Percentiles rank a stretch among this genome's conserved stretches.
Evolutionary conservation across 2,113 vertebrate genomes (phyloP).

Genomic region (Mesitornis unicolor): DNA sequence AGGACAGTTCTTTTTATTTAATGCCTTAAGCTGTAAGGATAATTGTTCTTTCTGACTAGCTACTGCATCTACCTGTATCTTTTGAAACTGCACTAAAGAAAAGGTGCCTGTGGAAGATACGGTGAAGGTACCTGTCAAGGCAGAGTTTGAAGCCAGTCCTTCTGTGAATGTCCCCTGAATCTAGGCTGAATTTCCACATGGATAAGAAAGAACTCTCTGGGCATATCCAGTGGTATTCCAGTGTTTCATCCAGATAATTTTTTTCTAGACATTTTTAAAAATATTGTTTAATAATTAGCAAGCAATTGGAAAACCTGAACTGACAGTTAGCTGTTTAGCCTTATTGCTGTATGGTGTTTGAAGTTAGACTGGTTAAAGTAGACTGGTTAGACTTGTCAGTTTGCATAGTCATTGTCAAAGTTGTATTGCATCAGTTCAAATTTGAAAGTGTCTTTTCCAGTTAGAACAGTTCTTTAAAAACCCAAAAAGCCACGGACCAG

Average conservation of each 20-base stretch:
- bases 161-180: background rate
- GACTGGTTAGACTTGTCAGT: background rate
- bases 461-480: background rate
- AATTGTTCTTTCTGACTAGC: background rate
- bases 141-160: background rate
- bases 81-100: background rate
- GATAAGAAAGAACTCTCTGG: background rate
- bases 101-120: background rate
- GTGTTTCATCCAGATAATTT: background rate
- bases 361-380: background rate
- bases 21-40: background rate
- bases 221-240: background rate
- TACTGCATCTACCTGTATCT: background rate
- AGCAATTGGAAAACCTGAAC: background rate
- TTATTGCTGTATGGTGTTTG: background rate
- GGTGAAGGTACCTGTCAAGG: background rate
- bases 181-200: background rate
- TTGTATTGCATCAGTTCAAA: background rate
- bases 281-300: background rate
- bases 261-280: background rate
- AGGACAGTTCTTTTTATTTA: background rate
- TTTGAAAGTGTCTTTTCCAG: background rate
- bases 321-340: background rate
- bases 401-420: background rate
- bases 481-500: background rate